Evolutionary conservation across 2,888 invertebrate species (phyloP).

Genomic region (Tetragonisca angustula): DNA sequence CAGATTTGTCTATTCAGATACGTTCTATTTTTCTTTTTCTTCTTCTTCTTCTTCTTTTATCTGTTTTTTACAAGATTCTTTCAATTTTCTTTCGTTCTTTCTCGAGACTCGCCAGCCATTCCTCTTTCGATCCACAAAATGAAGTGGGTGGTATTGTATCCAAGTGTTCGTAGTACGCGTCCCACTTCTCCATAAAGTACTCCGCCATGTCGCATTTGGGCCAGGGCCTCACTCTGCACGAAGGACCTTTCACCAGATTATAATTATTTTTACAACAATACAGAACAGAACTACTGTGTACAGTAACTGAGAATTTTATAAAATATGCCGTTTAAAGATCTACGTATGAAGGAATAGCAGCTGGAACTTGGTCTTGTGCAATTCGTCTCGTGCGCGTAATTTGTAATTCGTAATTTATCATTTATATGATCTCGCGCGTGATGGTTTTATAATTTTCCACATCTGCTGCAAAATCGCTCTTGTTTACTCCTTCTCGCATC

Average conservation of each 20-base stretch:
- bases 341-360: not conserved
- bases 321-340: not conserved
- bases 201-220: slow-evolving; percentile 63
- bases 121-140: slow-evolving; percentile 61
- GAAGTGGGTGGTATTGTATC: slow-evolving; percentile 63
- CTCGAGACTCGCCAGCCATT: slow-evolving; percentile 42
- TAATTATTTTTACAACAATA: not conserved
- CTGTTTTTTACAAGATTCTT: not conserved
- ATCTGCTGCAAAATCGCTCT: not conserved
- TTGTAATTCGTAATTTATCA: not conserved
- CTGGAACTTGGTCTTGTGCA: not conserved
- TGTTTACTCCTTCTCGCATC: not conserved
- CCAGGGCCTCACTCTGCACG: slow-evolving; percentile 57
- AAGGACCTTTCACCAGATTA: slow-evolving; percentile 7
- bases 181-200: slow-evolving; percentile 66
- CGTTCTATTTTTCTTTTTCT: too few species aligned
- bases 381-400: not conserved
- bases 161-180: slow-evolving; percentile 57
- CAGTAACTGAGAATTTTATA: not conserved
- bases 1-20: too few species aligned
- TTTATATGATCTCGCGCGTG: not conserved
- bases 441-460: not conserved
- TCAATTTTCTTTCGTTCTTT: slow-evolving; percentile 13
- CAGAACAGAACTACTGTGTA: too few species aligned
- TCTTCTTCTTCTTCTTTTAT: not conserved